These are phyloP conservation scores for Ephialtes manifestator DNA, from an alignment of 2,888 invertebrate genomes.

Conservation along the genomic window DNA sequence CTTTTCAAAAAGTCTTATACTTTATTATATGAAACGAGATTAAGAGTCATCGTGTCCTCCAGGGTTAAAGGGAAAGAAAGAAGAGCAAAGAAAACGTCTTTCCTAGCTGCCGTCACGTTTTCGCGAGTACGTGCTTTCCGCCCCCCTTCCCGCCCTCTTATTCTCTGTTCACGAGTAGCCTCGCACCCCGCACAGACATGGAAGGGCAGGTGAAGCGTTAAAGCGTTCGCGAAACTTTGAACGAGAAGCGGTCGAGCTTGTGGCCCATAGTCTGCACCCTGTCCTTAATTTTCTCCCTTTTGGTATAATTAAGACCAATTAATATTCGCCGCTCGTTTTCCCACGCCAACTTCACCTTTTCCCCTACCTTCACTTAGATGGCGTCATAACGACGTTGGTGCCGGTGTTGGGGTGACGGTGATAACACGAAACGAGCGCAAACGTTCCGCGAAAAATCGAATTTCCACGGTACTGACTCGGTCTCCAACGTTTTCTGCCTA, in stretches of 20 bases:
- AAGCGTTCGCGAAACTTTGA: conserved; percentile 65
- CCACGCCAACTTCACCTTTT: conserved; percentile 59
- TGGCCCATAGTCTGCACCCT: conserved; percentile 8
- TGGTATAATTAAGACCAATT: conserved; percentile 83
- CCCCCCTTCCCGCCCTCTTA: conserved; percentile 24
- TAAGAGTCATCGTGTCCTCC: conserved; percentile 41
- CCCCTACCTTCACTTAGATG: conserved; percentile 23
- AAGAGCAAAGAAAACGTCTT: conserved; percentile 44
- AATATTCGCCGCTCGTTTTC: conserved; percentile 81
- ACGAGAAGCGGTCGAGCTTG: conserved; percentile 59
- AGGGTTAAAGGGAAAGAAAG: conserved; percentile 12
- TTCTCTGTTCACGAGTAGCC: conserved; percentile 15
- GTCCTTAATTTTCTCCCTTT: conserved; percentile 51
- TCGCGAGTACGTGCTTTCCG: conserved; percentile 25
- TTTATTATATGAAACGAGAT: neutral
- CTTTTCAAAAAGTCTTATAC: neutral
- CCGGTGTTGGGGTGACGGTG: conserved; percentile 31
- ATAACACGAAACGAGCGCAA: conserved; percentile 57
- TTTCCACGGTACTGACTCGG: conserved; percentile 59
- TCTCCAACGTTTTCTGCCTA: neutral
- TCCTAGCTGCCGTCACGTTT: conserved; percentile 62
- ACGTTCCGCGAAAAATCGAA: conserved; percentile 75
- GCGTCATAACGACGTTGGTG: conserved; percentile 41
- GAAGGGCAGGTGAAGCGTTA: conserved; percentile 65
- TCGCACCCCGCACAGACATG: conserved; percentile 37